phyloP scores from a whole-genome alignment of 92 coral and sea anemone genomes.

The Meandrina meandrites region DNA sequence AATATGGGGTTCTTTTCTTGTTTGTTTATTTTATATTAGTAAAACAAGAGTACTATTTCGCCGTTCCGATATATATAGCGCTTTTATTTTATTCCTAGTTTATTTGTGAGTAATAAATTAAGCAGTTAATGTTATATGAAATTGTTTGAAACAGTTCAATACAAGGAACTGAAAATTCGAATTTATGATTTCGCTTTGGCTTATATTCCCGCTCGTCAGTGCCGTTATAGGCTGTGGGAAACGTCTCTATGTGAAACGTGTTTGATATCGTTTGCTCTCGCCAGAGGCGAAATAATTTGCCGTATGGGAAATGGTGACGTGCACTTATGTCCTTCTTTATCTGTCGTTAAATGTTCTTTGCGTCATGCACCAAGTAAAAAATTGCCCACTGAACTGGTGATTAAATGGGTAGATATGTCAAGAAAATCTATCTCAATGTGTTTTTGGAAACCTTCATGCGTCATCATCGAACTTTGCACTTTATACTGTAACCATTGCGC shows the following conservation, averaged over 20 bases:
- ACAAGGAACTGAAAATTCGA: neutral
- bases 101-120: too few relatives aligned
- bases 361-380: neutral
- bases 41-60: too few relatives aligned
- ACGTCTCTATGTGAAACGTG: neutral
- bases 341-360: neutral
- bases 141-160: neutral
- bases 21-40: too few relatives aligned
- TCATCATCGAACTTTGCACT: neutral
- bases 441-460: neutral
- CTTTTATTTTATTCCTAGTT: too few relatives aligned
- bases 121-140: too few relatives aligned
- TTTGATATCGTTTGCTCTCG: neutral
- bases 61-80: too few relatives aligned
- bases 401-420: neutral
- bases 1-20: too few relatives aligned
- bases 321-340: too few relatives aligned
- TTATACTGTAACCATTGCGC: neutral
- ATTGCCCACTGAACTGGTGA: too few relatives aligned
- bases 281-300: neutral
- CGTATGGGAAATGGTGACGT: neutral
- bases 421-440: neutral
- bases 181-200: neutral
- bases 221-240: neutral
- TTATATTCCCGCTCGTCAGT: neutral